phyloP scores from a whole-genome alignment of 2,888 invertebrate genomes.

The Caenorhabditis becei region DNA sequence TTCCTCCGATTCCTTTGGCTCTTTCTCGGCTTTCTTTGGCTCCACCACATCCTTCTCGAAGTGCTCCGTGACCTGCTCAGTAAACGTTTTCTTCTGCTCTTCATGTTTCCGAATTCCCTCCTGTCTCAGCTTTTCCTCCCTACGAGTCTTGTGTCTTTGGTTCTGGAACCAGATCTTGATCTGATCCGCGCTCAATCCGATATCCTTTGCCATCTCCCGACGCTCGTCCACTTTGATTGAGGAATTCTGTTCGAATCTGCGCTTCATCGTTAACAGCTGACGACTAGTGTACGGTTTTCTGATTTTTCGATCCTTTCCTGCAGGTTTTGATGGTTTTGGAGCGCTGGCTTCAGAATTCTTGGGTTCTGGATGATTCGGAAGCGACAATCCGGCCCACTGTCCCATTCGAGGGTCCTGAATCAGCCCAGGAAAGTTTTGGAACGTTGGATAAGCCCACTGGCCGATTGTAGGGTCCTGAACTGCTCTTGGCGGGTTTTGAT shows the following conservation, averaged over 20 bases:
- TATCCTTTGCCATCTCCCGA: background rate
- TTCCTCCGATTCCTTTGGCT: background rate
- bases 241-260: background rate
- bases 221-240: slow-evolving; percentile 32
- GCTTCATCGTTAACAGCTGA: slow-evolving; percentile 18
- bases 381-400: too few species aligned
- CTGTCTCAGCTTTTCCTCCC: background rate
- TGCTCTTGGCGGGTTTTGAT: too few species aligned
- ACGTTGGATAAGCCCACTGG: too few species aligned
- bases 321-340: too few species aligned
- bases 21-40: background rate
- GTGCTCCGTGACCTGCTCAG: too few species aligned
- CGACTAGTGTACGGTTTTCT: slow-evolving; percentile 14
- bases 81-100: slow-evolving; percentile 3
- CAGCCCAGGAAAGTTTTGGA: too few species aligned
- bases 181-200: slow-evolving; percentile 27
- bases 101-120: background rate
- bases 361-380: too few species aligned
- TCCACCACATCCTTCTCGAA: too few species aligned
- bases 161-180: slow-evolving; percentile 67
- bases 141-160: slow-evolving; percentile 44
- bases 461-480: too few species aligned
- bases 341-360: too few species aligned
- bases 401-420: too few species aligned
- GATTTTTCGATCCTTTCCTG: too few species aligned